phyloP scores from a whole-genome alignment of 1,140 invertebrate genomes.

The Glomeris maerens region DNA sequence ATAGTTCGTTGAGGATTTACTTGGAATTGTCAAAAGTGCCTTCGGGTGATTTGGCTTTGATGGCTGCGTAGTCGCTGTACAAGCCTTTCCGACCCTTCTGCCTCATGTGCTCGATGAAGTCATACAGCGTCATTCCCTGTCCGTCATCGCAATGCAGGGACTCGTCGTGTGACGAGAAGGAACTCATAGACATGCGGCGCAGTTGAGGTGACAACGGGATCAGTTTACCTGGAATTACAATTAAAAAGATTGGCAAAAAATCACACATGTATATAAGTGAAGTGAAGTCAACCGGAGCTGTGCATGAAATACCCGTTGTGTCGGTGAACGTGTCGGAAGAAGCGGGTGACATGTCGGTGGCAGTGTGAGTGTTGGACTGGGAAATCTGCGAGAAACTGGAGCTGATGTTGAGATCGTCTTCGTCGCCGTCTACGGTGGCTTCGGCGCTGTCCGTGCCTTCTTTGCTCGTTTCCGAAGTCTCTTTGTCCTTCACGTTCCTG shows the following conservation, averaged over 20 bases:
- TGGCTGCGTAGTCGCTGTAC: slow-evolving; percentile 46
- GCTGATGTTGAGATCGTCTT: slow-evolving; percentile 9
- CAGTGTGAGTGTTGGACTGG: slow-evolving; percentile 3
- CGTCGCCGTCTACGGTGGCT: slow-evolving; percentile 7
- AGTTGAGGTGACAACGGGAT: slow-evolving; percentile 5
- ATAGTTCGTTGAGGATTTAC: too few species aligned
- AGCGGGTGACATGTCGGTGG: slow-evolving; percentile 9
- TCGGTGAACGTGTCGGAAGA: slow-evolving; percentile 10
- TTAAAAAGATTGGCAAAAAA: background rate
- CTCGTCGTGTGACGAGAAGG: slow-evolving; percentile 76
- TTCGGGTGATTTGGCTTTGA: slow-evolving; percentile 10
- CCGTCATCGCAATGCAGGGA: slow-evolving; percentile 53
- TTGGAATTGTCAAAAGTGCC: slow-evolving; percentile 28
- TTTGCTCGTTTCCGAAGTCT: background rate
- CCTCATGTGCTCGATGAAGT: slow-evolving; percentile 61
- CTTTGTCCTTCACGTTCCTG: background rate
- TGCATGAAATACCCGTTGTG: background rate
- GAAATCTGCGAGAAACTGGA: slow-evolving; percentile 11
- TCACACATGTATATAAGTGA: background rate
- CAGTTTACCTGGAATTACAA: slow-evolving; percentile 5
- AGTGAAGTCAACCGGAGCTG: background rate
- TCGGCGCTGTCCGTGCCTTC: background rate
- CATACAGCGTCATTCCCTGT: slow-evolving; percentile 48
- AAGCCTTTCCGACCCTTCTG: slow-evolving; percentile 60
- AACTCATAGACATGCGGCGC: slow-evolving; percentile 45